Evolutionary conservation across 2,888 invertebrate species (phyloP), one percentile per base, ranked within the genome.

Genomic region (Tridacna gigas): DNA sequence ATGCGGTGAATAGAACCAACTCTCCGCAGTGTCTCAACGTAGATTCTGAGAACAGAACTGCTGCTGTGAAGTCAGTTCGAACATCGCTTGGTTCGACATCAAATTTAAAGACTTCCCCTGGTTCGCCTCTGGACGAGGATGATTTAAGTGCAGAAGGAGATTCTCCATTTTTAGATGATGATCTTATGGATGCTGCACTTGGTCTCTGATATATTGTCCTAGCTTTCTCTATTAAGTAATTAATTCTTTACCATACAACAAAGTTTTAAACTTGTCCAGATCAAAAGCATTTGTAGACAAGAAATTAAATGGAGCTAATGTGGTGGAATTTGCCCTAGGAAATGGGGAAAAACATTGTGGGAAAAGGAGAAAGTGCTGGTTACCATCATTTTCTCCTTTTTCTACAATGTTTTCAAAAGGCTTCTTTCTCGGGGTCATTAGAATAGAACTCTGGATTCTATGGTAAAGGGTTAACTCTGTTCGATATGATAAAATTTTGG

Each of bases 171-270:
- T 97, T 97, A 69, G 98, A 98, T 93, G 98, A 98, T 94, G 98
- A 98, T 93, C 96, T 98, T 26, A 97, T 97, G 97, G 97, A 98
- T 94, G 97, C 97, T 94, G 97, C 97, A 11, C 95, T 98, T 74
- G 82, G 82, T 37, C 65, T 86, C 22, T 71, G 51, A 71, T 13
- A 37, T 37, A 7, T 37, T 37, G 37, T 37, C 2, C 37, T 37
- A 37, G 2, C 67, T 28, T 67, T 67, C 28, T 15, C 37, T n/a
- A n/a, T n/a, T n/a, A n/a, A n/a, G n/a, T n/a, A n/a, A n/a, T n/a
- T n/a, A n/a, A n/a, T n/a, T n/a, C n/a, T n/a, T n/a, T n/a, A 25
- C 22, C 18, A 66, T 26, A 28, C 26, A 25, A 15, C n/a, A 61
- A 61, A 61, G 12, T 15, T 67, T 15, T 37, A 37, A 18, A 67